Evolutionary conservation across 2,797 vertebrate species (phyloP).

Genomic region (Coilia nasus): DNA sequence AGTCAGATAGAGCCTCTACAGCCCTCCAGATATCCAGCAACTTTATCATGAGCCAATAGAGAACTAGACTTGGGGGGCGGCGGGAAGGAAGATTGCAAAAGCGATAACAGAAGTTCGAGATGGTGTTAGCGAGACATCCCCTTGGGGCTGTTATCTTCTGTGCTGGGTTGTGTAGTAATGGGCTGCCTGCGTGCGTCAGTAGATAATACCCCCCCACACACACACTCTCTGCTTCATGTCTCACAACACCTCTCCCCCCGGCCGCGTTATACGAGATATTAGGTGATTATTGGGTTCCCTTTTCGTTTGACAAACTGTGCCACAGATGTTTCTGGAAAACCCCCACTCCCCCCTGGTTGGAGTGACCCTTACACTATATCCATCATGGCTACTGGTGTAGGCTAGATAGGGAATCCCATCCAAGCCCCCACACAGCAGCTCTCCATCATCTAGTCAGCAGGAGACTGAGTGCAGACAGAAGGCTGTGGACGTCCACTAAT

Average conservation of each 20-base stretch:
- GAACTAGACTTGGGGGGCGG: not conserved
- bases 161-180: not conserved
- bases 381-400: not conserved
- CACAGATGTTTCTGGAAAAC: not conserved
- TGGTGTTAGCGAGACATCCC: not conserved
- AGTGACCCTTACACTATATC: not conserved
- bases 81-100: not conserved
- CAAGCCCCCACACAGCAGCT: not conserved
- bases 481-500: not conserved
- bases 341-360: not conserved
- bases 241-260: not conserved
- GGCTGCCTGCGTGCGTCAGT: not conserved
- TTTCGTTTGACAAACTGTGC: not conserved
- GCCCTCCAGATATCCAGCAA: not conserved
- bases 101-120: not conserved
- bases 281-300: not conserved
- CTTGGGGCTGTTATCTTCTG: not conserved
- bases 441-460: slow-evolving; percentile 3
- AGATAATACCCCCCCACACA: too few relatives aligned
- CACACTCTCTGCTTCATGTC: not conserved
- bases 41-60: slow-evolving; percentile 12
- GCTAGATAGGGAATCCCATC: not conserved
- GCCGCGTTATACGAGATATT: not conserved
- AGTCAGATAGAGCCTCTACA: not conserved
- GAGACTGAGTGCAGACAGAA: not conserved